Evolutionary conservation across 2,113 vertebrate species (phyloP).

Genomic region (Antigone vipio): DNA sequence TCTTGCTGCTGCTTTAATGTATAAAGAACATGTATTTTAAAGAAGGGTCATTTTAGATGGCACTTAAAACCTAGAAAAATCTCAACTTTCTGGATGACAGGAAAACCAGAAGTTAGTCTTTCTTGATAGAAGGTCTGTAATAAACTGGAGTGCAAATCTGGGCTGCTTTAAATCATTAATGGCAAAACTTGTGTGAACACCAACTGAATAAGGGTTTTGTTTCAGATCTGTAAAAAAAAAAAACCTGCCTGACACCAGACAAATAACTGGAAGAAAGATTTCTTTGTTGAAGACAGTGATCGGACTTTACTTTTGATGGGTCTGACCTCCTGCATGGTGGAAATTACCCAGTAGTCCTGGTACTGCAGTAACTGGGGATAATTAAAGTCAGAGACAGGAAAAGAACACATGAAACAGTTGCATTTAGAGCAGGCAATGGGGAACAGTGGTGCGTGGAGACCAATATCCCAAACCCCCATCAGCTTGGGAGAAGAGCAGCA

Average conservation of each 20-base stretch:
- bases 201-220: not conserved
- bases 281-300: not conserved
- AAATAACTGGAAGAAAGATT: constrained; percentile 28
- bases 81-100: not conserved
- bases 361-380: not conserved
- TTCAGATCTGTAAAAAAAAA: not conserved
- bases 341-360: not conserved
- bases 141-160: not conserved
- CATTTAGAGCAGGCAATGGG: not conserved
- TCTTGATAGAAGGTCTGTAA: not conserved
- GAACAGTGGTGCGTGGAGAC: rapidly evolving
- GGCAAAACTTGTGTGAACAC: not conserved
- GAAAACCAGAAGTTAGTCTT: not conserved
- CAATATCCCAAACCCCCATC: not conserved
- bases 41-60: not conserved
- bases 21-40: not conserved
- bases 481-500: not conserved
- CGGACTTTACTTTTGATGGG: not conserved
- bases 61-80: not conserved
- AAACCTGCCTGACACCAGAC: not conserved
- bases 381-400: not conserved
- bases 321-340: not conserved
- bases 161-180: not conserved
- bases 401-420: not conserved
- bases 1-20: not conserved